Percentiles rank a stretch among this genome's conserved stretches.
phyloP scores from a whole-genome alignment of 1,140 invertebrate species.

The Ips typographus region DNA sequence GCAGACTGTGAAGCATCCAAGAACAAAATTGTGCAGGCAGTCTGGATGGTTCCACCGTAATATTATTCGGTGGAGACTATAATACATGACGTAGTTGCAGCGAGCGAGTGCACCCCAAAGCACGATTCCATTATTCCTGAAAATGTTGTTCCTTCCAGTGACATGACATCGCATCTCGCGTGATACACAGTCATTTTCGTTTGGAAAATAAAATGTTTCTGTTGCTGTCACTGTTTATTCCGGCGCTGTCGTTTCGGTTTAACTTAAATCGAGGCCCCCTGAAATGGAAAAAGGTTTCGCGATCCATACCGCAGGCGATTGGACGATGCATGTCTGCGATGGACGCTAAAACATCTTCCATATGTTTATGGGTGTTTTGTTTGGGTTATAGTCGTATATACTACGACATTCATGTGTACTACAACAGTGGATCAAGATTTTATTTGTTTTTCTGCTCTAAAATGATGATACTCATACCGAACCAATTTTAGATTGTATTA shows the following conservation, averaged over 20 bases:
- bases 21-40: too few relatives aligned
- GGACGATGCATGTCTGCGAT: background rate
- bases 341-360: background rate
- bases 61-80: background rate
- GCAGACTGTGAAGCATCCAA: too few relatives aligned
- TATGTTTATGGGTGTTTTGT: too few relatives aligned
- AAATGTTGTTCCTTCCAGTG: slow-evolving; percentile 6
- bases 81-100: background rate
- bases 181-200: slow-evolving; percentile 9
- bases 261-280: background rate
- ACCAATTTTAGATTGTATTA: too few relatives aligned
- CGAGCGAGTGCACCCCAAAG: background rate
- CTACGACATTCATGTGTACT: too few relatives aligned
- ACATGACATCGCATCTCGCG: slow-evolving; percentile 10
- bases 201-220: slow-evolving; percentile 12
- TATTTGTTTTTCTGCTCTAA: too few relatives aligned
- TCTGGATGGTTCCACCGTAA: too few relatives aligned
- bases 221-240: slow-evolving; percentile 11
- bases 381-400: too few relatives aligned
- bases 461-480: too few relatives aligned
- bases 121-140: slow-evolving; percentile 12
- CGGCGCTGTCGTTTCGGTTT: slow-evolving; percentile 3
- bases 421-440: too few relatives aligned
- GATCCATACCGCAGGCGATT: slow-evolving; percentile 2
- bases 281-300: slow-evolving; percentile 6